Evolutionary conservation across 2,888 invertebrate genomes (phyloP).

Genomic region (Caenorhabditis sulstoni): DNA sequence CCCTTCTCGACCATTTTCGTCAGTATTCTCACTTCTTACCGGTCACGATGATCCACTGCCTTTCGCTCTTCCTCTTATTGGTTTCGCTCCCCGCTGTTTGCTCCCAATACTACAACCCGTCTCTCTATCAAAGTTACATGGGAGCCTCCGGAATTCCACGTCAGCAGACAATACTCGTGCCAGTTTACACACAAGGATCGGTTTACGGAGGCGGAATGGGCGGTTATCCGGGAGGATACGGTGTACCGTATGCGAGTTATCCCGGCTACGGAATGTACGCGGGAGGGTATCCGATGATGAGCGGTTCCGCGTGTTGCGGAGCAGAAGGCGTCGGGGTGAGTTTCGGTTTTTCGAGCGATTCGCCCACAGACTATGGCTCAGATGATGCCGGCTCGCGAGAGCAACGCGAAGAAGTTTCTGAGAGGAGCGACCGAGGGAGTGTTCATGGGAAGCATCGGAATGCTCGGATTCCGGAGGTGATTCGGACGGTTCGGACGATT

Average conservation of each 20-base stretch:
- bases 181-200: slow-evolving; percentile 38
- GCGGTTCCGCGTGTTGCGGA: slow-evolving; percentile 46
- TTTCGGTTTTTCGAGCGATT: not conserved
- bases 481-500: not conserved
- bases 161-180: slow-evolving; percentile 51
- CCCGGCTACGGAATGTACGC: slow-evolving; percentile 28
- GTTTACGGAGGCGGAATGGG: slow-evolving; percentile 10
- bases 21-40: slow-evolving; percentile 10
- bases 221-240: slow-evolving; percentile 8
- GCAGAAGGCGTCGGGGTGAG: slow-evolving; percentile 33
- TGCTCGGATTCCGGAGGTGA: slow-evolving; percentile 49
- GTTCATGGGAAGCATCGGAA: slow-evolving; percentile 60
- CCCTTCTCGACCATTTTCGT: not conserved
- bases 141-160: slow-evolving; percentile 27
- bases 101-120: slow-evolving; percentile 52
- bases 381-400: slow-evolving; percentile 42
- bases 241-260: slow-evolving; percentile 12
- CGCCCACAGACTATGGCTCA: too few species aligned
- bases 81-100: slow-evolving; percentile 18
- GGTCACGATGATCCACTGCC: slow-evolving; percentile 22
- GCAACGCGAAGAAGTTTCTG: slow-evolving; percentile 53
- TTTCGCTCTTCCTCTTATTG: not conserved
- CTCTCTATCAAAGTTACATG: slow-evolving; percentile 44
- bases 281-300: slow-evolving; percentile 44
- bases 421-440: slow-evolving; percentile 58